Evolutionary conservation across 2,888 invertebrate genomes (phyloP), one percentile per base, ranked within the genome.

Genomic region (Scotopteryx bipunctaria): DNA sequence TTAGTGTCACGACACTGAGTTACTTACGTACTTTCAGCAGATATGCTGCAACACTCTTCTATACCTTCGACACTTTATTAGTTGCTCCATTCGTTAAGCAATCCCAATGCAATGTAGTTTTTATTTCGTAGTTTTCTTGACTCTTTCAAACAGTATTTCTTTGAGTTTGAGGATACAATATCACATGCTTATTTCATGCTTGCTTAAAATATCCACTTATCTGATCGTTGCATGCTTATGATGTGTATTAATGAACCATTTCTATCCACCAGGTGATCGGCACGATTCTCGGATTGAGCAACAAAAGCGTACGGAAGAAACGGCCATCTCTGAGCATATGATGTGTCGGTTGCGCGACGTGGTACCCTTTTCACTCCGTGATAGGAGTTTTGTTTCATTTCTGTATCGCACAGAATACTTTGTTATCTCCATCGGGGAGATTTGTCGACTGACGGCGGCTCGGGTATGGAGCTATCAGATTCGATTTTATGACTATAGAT

Each of bases 321-420:
- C 91, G 95, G 64, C 95, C 95, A 31, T 95, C 95, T 11, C 88
- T 95, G 61, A 95, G 94, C 85, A 95, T 95, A 92, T 95, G 93
- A 93, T 76, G 75, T 62, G 69, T 58, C 54, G 43, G 59, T 57
- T 56, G 57, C 21, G 52, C 52, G 44, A 49, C 51, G 55, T 50
- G 55, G 75, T 76, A 73, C 74, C 71, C 79, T 71, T 75, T 79
- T 80, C 63, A 80, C 89, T 88, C 88, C 83, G 67, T 71, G 81
- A 78, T 64, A 67, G 88, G 89, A 86, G 89, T 81, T 79, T 83
- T 74, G 64, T 79, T 81, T 78, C 76, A 70, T 76, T 78, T 80
- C 78, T 79, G 82, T 81, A 69, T 56, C 49, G 55, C 61, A 74
- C 78, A 73, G 81, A 77, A 78, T 67, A 64, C 61, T 74, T 78